Base-by-base conservation (phyloP, 2,113 vertebrate genomes). In the Gila orcuttii region DNA sequence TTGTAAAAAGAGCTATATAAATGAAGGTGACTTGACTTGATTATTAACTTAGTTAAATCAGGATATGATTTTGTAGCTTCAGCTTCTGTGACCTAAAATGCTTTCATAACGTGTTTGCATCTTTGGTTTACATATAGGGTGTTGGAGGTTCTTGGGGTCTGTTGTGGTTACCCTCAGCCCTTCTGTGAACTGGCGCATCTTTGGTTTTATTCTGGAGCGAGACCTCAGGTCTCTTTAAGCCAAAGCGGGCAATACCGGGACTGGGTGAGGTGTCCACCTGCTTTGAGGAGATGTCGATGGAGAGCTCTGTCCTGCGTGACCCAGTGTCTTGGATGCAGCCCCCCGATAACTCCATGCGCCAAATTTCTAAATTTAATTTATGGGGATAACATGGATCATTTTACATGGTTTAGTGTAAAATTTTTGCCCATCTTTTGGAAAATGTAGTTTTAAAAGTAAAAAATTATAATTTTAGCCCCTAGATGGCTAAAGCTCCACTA, bases 271-370 rank as follows among this genome's bases (percentile, higher is more conserved):
- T 95, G 92, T 99, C 98, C 86, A 97, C 95, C 92, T 97, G 97
- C 94, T 99, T 99, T 86, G 98, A 98, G 1, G 97, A 98, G 92
- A 99, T 97, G 91, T 99, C 98, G 19, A 99, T 99, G 93, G 97
- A 99, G 87, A 99, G 96, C 92, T 99, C 97, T 0, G 98, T 96
- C 93, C 98, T 96, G 82, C 97, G 93, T 13, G 97, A 95, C 83
- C 96, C 93, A 0, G 96, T 92, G 64, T 99, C 98, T 0, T 95
- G 86, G 50, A 92, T 92, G 78, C 97, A 96, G 87, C 94, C 89
- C 74, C 96, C 97, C 0, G 96, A 76, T 47, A 97, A 92, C 88
- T 99, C 98, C 1, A 96, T 93, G 89, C 97, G 96, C 84, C 28
- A 28, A 28, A 28, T 28, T 28, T 28, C 28, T 28, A 28, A 28